A percentile compares a stretch with the other conserved stretches of the same genome.
Conservation (phyloP, 2,113 vertebrate genomes). For the Tinamus guttatus region DNA sequence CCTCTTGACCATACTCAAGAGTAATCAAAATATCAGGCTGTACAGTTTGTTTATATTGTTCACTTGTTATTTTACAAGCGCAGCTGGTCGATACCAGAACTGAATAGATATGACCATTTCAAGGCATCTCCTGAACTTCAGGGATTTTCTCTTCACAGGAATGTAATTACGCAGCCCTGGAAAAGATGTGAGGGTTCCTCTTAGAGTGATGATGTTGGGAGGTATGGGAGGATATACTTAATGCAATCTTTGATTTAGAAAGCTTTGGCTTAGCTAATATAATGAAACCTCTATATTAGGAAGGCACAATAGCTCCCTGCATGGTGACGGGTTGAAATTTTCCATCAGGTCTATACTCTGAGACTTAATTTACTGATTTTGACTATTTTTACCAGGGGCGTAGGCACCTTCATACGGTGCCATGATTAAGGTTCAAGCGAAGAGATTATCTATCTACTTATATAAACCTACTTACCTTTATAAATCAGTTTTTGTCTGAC, state of each 20-base stretch:
- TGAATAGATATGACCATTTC: neutral
- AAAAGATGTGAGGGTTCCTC: neutral
- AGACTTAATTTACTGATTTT: neutral
- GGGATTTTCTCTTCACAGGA: neutral
- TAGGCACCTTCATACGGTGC: neutral
- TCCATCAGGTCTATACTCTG: neutral
- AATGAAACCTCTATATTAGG: neutral
- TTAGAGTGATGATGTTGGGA: neutral
- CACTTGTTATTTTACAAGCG: neutral
- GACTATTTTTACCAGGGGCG: rapidly evolving
- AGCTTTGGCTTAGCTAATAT: neutral
- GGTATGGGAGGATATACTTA: neutral
- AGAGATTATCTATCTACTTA: neutral
- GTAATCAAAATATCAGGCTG: neutral
- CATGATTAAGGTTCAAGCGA: neutral
- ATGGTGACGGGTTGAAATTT: neutral
- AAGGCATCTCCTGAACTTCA: neutral
- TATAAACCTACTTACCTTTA: neutral
- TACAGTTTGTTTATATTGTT: neutral
- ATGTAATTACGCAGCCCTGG: neutral
- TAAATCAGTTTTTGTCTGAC: neutral
- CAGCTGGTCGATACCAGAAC: neutral
- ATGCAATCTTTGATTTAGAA: neutral
- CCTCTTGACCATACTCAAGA: neutral
- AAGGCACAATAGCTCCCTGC: neutral